These are phyloP conservation scores for Marmota flaviventris DNA, from an alignment of 2,113 vertebrate species.

Conservation along the genomic window DNA sequence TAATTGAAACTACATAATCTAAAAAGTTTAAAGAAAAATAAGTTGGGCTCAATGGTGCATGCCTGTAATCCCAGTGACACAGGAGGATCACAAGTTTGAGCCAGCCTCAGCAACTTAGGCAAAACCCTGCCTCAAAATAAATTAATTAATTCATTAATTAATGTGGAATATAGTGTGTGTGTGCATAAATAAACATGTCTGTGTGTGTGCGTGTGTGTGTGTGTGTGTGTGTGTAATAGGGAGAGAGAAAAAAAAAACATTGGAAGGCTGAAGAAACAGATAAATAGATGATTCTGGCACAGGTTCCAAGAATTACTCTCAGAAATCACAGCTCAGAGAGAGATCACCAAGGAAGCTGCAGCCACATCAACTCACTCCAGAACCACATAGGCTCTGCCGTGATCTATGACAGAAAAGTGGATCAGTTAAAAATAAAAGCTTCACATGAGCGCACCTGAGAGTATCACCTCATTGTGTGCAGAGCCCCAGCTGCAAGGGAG, in stretches of 20 bases:
- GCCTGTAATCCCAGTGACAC: too few relatives aligned
- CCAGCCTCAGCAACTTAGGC: too few relatives aligned
- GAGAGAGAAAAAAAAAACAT: background rate
- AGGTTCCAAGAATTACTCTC: slow-evolving; percentile 10
- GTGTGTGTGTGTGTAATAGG: background rate
- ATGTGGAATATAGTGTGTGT: background rate
- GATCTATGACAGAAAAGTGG: background rate
- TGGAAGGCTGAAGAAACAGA: background rate
- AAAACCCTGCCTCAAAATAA: too few relatives aligned
- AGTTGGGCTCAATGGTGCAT: background rate
- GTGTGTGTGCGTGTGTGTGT: background rate
- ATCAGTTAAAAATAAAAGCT: background rate
- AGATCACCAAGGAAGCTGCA: background rate
- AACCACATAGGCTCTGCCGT: background rate
- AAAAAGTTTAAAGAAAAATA: background rate
- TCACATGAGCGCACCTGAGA: background rate
- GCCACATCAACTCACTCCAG: background rate
- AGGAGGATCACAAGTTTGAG: too few relatives aligned
- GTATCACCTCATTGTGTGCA: background rate
- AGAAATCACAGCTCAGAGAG: background rate
- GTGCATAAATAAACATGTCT: background rate
- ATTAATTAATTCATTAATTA: too few relatives aligned
- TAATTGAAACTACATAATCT: background rate
- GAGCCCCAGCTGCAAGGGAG: background rate
- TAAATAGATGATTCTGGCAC: background rate